Conservation (phyloP, 1,140 invertebrate genomes). For the Anastrepha obliqua region DNA sequence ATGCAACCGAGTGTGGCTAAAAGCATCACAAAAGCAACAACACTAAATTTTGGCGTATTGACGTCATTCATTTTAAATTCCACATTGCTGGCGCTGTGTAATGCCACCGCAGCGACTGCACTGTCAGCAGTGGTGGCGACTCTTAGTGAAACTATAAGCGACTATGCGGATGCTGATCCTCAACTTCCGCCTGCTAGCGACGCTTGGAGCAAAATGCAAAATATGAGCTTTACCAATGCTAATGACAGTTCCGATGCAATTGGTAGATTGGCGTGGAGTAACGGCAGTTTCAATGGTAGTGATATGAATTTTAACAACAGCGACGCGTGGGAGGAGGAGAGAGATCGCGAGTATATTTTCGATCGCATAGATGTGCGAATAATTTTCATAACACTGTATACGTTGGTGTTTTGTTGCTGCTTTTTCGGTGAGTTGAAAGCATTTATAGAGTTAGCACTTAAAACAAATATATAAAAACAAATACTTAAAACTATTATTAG, state of each 20-base stretch:
- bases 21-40: neutral
- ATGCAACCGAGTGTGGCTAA: neutral
- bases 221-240: neutral
- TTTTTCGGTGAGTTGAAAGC: constrained; percentile 78
- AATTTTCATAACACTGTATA: constrained; percentile 78
- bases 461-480: no score
- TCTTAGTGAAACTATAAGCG: neutral
- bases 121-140: constrained; percentile 12
- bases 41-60: neutral
- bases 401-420: constrained; percentile 79
- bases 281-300: constrained; percentile 4
- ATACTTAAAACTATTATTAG: no score
- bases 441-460: no score
- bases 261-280: neutral
- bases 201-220: neutral
- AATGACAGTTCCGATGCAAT: neutral
- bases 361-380: constrained; percentile 77
- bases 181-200: neutral
- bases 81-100: neutral
- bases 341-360: constrained; percentile 76
- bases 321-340: constrained; percentile 56
- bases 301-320: constrained; percentile 52
- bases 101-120: constrained; percentile 13
- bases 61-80: constrained; percentile 16
- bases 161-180: no score